Percentiles rank a stretch among this genome's conserved stretches.
These are phyloP conservation scores for Scaptomyza flava DNA, from an alignment of 2,888 invertebrate genomes.

Conservation along the genomic window DNA sequence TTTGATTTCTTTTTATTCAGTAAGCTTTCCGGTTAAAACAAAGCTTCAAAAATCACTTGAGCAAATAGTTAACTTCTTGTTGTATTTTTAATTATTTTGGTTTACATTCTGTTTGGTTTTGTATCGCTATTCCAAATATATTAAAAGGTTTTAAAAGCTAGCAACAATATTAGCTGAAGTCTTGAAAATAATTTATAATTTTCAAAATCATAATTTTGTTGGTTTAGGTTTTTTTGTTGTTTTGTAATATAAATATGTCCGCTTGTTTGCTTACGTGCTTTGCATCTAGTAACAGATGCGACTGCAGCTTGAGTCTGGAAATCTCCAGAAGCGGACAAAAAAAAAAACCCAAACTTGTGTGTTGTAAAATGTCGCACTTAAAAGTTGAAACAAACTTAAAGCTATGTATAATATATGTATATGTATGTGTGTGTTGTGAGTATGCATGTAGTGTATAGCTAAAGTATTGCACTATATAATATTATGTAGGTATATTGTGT, in stretches of 20 bases:
- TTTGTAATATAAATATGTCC: constrained; percentile 15
- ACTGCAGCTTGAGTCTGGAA: constrained; percentile 53
- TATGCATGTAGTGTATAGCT: constrained; percentile 46
- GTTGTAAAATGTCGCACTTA: constrained; percentile 41
- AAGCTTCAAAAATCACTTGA: constrained; percentile 48
- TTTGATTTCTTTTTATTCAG: neutral
- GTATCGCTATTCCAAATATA: constrained; percentile 3
- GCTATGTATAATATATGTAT: constrained; percentile 46
- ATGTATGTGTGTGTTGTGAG: constrained; percentile 23
- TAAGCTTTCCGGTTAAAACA: constrained; percentile 17
- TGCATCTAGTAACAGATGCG: constrained; percentile 41
- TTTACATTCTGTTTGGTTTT: neutral
- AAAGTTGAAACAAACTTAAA: constrained; percentile 66
- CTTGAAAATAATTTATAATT: constrained; percentile 17
- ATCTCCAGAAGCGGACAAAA: constrained; percentile 51
- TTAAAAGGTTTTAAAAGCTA: constrained; percentile 12
- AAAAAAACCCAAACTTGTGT: constrained; percentile 33
- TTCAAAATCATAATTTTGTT: constrained; percentile 11
- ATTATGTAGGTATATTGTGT: constrained; percentile 39
- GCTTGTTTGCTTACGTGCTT: constrained; percentile 54
- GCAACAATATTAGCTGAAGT: constrained; percentile 15
- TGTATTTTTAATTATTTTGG: constrained; percentile 4
- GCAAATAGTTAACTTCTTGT: constrained; percentile 18
- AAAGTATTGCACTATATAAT: constrained; percentile 74
- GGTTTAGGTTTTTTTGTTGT: constrained; percentile 2